Conservation (phyloP, 1,140 invertebrate genomes). For the Samia ricini region DNA sequence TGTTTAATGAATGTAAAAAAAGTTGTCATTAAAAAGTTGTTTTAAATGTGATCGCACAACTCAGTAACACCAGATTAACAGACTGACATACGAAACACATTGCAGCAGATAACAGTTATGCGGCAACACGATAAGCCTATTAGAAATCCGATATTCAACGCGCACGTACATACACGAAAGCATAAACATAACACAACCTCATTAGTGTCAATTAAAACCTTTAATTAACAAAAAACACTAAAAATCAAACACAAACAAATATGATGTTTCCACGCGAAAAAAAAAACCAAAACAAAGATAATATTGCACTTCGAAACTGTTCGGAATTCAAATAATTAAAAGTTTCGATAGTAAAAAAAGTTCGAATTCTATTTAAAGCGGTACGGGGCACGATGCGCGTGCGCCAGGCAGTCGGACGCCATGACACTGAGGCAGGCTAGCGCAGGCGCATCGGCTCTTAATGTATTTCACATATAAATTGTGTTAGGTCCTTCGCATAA, state of each 20-base stretch:
- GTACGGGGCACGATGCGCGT: constrained; percentile 15
- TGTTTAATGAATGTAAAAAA: not conserved
- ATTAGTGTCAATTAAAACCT: not conserved
- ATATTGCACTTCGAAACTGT: not conserved
- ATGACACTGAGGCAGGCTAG: constrained; percentile 20
- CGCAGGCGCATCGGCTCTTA: not conserved
- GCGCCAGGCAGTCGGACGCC: constrained; percentile 17
- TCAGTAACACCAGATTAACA: not conserved
- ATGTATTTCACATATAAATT: constrained; percentile 11
- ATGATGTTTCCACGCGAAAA: not conserved
- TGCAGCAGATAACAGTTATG: not conserved
- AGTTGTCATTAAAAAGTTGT: not conserved
- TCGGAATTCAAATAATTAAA: not conserved
- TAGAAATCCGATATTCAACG: not conserved
- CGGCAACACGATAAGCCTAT: not conserved
- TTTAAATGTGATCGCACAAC: not conserved
- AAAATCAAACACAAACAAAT: not conserved
- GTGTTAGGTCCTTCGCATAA: constrained; percentile 21
- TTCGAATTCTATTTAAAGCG: constrained; percentile 14
- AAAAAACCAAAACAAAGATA: not conserved
- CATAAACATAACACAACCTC: not conserved
- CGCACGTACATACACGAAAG: not conserved
- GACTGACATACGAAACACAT: not conserved
- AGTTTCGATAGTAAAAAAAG: not conserved
- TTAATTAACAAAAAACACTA: not conserved